Conservation (phyloP, 2,113 vertebrate species). For the Bos taurus region ARS-UCD2.0 NC_037342.1:82185501-82186000, state of each 20-base stretch:
- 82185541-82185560: not conserved
- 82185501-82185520: not conserved
- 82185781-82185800: not conserved
- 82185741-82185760: not conserved
- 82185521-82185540: not conserved
- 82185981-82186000: not conserved
- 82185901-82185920: not conserved
- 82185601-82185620: not conserved
- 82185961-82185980: not conserved
- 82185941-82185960: not conserved
- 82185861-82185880: not conserved
- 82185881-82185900: not conserved
- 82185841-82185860: not conserved
- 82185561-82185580: not conserved
- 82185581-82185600: not conserved
- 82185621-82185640: not conserved
- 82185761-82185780: not conserved
- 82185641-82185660: no score
- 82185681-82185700: not conserved
- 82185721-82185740: not conserved
- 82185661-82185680: not conserved
- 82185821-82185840: not conserved
- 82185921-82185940: not conserved
- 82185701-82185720: not conserved
- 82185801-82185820: not conserved